A percentile compares a stretch with the other conserved stretches of the same genome.
Evolutionary conservation across 2,888 invertebrate species (phyloP).

Genomic region (Tetranychus piercei): DNA sequence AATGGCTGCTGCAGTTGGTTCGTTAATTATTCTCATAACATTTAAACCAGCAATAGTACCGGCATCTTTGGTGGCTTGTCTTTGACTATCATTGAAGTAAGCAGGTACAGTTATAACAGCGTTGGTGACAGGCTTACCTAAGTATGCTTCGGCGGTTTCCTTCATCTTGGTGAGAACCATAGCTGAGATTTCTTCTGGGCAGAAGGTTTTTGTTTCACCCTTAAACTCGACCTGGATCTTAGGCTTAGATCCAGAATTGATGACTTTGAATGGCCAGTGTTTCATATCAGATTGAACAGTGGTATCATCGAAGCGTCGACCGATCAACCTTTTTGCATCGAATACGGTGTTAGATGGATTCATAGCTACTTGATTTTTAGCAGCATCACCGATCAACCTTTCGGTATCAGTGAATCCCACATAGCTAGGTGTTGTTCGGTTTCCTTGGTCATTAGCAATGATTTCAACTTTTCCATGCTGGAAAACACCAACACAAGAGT

Average conservation of each 20-base stretch:
- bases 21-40: slow-evolving; percentile 52
- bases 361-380: slow-evolving; percentile 56
- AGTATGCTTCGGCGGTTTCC: slow-evolving; percentile 52
- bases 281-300: slow-evolving; percentile 60
- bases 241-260: slow-evolving; percentile 41
- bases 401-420: slow-evolving; percentile 70
- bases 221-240: slow-evolving; percentile 28
- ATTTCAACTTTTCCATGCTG: slow-evolving; percentile 65
- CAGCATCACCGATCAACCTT: slow-evolving; percentile 64
- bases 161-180: slow-evolving; percentile 46
- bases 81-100: slow-evolving; percentile 49
- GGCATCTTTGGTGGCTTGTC: slow-evolving; percentile 69
- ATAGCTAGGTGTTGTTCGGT: slow-evolving; percentile 62
- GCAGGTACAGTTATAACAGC: slow-evolving; percentile 64
- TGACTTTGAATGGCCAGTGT: slow-evolving; percentile 61
- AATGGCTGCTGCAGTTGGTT: slow-evolving; percentile 31
- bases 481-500: slow-evolving; percentile 64
- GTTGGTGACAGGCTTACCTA: slow-evolving; percentile 47
- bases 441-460: slow-evolving; percentile 62
- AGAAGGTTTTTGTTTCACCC: slow-evolving; percentile 40
- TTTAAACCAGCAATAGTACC: slow-evolving; percentile 65
- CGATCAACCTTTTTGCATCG: slow-evolving; percentile 62
- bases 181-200: slow-evolving; percentile 51
- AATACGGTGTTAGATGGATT: slow-evolving; percentile 62
- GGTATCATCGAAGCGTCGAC: slow-evolving; percentile 55